Base-by-base conservation (phyloP, 2,888 invertebrate genomes). In the Agapostemon virescens region DNA sequence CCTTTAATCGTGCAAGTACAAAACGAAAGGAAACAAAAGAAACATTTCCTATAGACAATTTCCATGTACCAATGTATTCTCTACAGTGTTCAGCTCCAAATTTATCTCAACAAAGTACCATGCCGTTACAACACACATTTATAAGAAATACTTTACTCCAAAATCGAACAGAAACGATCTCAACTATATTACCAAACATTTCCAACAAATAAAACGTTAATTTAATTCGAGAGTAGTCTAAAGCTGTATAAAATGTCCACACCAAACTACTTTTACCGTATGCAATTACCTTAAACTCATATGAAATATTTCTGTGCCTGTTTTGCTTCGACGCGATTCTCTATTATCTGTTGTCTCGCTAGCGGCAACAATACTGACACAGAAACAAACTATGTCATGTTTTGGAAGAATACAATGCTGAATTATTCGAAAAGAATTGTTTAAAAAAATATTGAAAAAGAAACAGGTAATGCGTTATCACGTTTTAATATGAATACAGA, bases 291-390 rank as follows among this genome's bases (percentile, higher is more conserved):
- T 96, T 95, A 96, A 93, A 93, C 95, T 95, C 96, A 96, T 96
- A 95, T 94, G 95, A 94, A 96, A 94, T 93, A 96, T 95, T 94
- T 96, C 96, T 93, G 95, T 96, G 93, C 96, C 96, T 87, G 95
- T 95, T 94, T 95, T 93, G 89, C 92, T 91, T 90, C 90, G 91
- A 88, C 90, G 91, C 86, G 88, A 90, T 86, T 88, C 86, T 91
- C 88, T 92, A 90, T 80, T 89, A 88, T 88, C 87, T 85, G 87
- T 87, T 79, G 87, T 86, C 84, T 88, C 82, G 78, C 84, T 89
- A 84, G 86, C 86, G 77, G 88, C 88, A 81, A 87, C 86, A 86
- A 86, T 87, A 91, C 91, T 91, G 84, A 87, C 85, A 88, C 86
- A 89, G 84, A 90, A 88, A 88, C 86, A 87, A 88, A 86, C 74